Evolutionary conservation across 1,140 invertebrate genomes (phyloP), one percentile per base, ranked within the genome.

Genomic region (Amyelois transitella): DNA sequence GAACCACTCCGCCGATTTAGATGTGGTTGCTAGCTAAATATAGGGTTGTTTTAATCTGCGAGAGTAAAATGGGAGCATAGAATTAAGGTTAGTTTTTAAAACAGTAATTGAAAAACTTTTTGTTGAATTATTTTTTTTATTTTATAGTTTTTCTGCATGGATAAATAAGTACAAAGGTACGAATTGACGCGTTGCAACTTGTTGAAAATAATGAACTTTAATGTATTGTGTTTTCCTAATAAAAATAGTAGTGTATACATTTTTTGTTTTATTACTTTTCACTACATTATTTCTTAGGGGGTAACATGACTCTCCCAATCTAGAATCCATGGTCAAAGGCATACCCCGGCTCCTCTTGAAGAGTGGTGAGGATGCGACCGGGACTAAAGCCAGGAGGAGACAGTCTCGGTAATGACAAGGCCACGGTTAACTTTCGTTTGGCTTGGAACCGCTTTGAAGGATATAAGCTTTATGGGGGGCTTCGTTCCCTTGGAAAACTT

Each of bases 141-240:
- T 67, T 54, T 54, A 60, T 44, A 64, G 18, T 68, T 72, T 72
- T 75, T 66, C 64, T 73, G 70, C 66, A 76, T 74, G 68, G 72
- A 64, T 69, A 45, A n/a, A n/a, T 18, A 60, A 80, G 81, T 81
- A 81, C 77, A 84, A 80, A 77, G 53, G 73, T 77, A 77, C 74
- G 62, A 60, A 59, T 60, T 73, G 67, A 77, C 65, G 68, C 67
- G 64, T 65, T 64, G 71, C 76, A 75, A 68, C 74, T 71, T 76
- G 81, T 85, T 85, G 81, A 79, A 77, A 79, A 78, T 68, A 44
- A 75, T 81, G 65, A 76, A 77, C 44, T 78, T 79, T 77, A 77
- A 81, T 83, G 81, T 82, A 85, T 78, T 83, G 81, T 83, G 81
- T 85, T 85, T 83, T 83, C 76, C 74, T 85, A 83, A 85, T 85